Conservation (phyloP, 2,888 invertebrate genomes). For the Calameuta filiformis region DNA sequence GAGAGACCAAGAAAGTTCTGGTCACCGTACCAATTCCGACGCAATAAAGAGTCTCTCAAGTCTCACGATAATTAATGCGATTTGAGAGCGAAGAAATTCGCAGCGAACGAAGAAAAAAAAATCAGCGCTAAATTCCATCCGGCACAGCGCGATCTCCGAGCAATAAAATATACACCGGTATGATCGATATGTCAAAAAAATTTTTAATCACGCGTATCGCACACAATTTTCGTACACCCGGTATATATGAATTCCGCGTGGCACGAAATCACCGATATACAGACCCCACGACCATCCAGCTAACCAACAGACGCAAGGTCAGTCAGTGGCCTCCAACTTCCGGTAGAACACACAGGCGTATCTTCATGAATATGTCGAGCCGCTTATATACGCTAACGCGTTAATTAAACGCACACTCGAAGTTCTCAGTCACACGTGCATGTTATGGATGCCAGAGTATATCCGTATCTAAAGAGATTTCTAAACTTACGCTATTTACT, state of each 20-base stretch:
- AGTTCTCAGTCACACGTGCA: neutral
- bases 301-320: slow-evolving; percentile 61
- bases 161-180: neutral
- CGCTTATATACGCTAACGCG: neutral
- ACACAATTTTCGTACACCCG: neutral
- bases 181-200: neutral
- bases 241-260: neutral
- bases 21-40: neutral
- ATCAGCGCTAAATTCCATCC: neutral
- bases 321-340: slow-evolving; percentile 65
- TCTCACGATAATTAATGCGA: neutral
- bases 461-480: neutral
- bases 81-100: neutral
- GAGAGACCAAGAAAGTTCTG: neutral
- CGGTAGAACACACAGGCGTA: slow-evolving; percentile 41
- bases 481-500: neutral
- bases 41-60: neutral
- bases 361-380: neutral
- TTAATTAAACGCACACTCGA: neutral
- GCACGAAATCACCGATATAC: slow-evolving; percentile 6
- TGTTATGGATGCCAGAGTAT: neutral
- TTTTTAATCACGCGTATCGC: neutral
- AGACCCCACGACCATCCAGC: slow-evolving; percentile 34
- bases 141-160: neutral
- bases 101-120: neutral